Base-by-base conservation (phyloP, 2,113 vertebrate genomes). In the Elaphurus davidianus region DNA sequence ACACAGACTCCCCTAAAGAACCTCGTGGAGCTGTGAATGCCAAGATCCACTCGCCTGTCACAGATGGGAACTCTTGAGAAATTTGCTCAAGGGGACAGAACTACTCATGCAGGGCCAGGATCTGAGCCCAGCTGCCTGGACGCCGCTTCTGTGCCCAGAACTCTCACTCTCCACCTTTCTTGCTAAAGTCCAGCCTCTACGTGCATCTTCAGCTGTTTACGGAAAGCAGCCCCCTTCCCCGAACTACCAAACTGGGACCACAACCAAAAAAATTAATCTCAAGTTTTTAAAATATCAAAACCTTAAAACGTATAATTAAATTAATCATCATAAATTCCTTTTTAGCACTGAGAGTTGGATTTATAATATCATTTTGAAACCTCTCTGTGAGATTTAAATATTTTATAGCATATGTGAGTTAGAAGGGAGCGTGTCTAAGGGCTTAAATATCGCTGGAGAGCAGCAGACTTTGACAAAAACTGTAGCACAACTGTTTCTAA, bases 401-500 rank as follows among this genome's bases (percentile, higher is more conserved):
- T 99, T 99, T 99, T 98, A 99, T 99, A 98, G 99, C 98, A 98
- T 98, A 98, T 98, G 98, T 96, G 98, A 98, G 98, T 98, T 96
- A 97, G 98, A 99, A 97, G 94, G 98, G 98, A 99, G 98, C 98
- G 97, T 98, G 98, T 99, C 98, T 99, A 98, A 99, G 98, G 98
- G 98, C 99, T 98, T 99, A 98, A 98, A 98, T 99, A 98, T 99
- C 98, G 98, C 98, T 98, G 96, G 96, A 97, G 98, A 99, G 98
- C 98, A 97, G 98, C 93, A 98, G 99, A 99, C 98, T 99, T 99
- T 99, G 99, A 99, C 99, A 98, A 99, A 99, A 99, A 99, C 98
- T 98, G 98, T 98, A 98, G 98, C 99, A 99, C 98, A 99, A 99
- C 99, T 99, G 99, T 99, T 99, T 99, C 99, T 98, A 98, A 99